Conservation (phyloP, 1,140 invertebrate species). For the Euura saliciscinereae region DNA sequence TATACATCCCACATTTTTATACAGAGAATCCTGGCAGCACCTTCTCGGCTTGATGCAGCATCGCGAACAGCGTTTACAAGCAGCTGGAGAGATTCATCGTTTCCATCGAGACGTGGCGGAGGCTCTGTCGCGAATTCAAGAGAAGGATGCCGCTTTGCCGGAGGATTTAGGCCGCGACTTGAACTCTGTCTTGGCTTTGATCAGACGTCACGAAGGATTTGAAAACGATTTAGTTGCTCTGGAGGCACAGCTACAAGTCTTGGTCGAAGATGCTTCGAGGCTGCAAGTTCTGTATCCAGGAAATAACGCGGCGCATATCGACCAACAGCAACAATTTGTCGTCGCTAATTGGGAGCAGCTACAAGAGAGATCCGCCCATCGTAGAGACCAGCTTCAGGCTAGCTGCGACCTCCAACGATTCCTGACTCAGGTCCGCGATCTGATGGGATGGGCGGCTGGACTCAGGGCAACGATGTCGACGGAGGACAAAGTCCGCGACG, state of each 20-base stretch:
- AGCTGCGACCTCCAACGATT: conserved; percentile 91
- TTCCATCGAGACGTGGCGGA: conserved; percentile 97
- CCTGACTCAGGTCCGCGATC: conserved; percentile 79
- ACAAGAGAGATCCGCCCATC: conserved; percentile 78
- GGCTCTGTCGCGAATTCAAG: conserved; percentile 86
- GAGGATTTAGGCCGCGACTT: conserved; percentile 87
- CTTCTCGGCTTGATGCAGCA: conserved; percentile 85
- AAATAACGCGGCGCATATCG: conserved; percentile 88
- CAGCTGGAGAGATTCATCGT: conserved; percentile 94
- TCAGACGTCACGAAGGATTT: conserved; percentile 90
- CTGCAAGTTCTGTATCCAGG: conserved; percentile 91
- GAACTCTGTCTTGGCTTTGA: conserved; percentile 82
- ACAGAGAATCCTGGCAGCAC: conserved; percentile 84
- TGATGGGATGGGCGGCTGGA: conserved; percentile 87
- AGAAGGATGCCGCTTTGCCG: conserved; percentile 83
- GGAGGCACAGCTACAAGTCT: conserved; percentile 88
- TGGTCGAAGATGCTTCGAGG: conserved; percentile 90
- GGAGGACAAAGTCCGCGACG: conserved; percentile 84
- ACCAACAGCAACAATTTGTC: conserved; percentile 82
- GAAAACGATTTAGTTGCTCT: conserved; percentile 94
- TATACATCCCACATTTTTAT: conserved; percentile 11
- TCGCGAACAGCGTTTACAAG: conserved; percentile 84
- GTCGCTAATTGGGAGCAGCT: conserved; percentile 87
- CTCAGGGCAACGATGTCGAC: conserved; percentile 80
- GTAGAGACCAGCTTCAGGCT: conserved; percentile 82